Evolutionary conservation across 2,797 vertebrate genomes (phyloP).

Genomic region (Ctenopoma multispine): DNA sequence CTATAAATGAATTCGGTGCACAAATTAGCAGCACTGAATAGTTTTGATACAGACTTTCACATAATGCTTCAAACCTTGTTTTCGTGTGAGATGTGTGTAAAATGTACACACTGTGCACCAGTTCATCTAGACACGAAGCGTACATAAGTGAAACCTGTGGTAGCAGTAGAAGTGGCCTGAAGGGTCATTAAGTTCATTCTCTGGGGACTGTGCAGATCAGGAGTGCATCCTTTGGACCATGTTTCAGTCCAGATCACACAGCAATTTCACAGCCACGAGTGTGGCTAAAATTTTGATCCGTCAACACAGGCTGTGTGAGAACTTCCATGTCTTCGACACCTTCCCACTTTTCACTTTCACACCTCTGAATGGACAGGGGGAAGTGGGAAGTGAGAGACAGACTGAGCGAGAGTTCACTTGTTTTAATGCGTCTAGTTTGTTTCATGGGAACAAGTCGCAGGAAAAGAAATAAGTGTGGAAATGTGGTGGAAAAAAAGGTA

Average conservation of each 20-base stretch:
- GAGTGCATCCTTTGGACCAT: background rate
- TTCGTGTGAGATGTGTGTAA: no score
- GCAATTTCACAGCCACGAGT: background rate
- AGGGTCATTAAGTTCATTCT: background rate
- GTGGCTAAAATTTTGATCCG: background rate
- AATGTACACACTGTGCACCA: no score
- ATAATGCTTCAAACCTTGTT: no score
- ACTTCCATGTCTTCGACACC: constrained; percentile 25
- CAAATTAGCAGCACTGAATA: no score
- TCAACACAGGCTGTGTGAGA: background rate
- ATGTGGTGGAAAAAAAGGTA: background rate
- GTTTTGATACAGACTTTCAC: no score
- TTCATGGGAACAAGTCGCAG: background rate
- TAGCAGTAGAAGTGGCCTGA: background rate
- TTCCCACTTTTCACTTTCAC: constrained; percentile 51
- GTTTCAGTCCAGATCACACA: background rate
- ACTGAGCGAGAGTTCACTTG: background rate
- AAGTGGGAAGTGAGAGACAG: constrained; percentile 22
- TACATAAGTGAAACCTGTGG: no score
- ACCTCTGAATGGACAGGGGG: constrained; percentile 36
- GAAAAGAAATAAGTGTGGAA: constrained; percentile 2
- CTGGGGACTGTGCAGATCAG: background rate
- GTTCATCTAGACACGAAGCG: no score
- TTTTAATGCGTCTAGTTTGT: constrained; percentile 7
- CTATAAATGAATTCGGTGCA: no score